phyloP scores from a whole-genome alignment of 2,113 vertebrate species.

The Nannospalax galili region DNA sequence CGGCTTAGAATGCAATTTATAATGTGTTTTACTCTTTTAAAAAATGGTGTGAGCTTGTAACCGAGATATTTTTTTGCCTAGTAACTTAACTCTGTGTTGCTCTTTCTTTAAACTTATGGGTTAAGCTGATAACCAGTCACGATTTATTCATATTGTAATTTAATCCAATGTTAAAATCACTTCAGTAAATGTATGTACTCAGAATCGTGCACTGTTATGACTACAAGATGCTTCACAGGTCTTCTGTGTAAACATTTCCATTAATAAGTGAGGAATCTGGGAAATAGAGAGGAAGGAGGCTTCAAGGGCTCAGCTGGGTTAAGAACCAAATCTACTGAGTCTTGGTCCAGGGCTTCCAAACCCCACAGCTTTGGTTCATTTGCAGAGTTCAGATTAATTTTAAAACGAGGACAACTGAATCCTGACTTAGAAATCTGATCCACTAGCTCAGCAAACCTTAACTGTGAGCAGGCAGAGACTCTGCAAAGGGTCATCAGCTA shows the following conservation, averaged over 20 bases:
- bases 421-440: constrained; percentile 15
- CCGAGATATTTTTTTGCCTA: background rate
- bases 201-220: background rate
- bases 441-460: background rate
- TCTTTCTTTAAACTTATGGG: constrained; percentile 26
- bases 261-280: background rate
- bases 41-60: background rate
- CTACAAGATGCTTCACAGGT: background rate
- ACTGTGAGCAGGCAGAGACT: background rate
- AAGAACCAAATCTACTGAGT: background rate
- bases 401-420: background rate
- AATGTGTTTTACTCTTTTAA: background rate
- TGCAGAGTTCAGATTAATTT: background rate
- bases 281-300: background rate
- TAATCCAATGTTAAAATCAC: background rate
- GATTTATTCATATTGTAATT: background rate
- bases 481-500: background rate
- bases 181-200: background rate
- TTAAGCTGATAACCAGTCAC: background rate
- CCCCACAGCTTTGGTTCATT: background rate
- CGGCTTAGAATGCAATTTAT: background rate
- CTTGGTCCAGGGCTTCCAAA: background rate
- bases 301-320: too few relatives aligned
- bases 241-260: background rate
- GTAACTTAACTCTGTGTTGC: background rate